Evolutionary conservation across 2,888 invertebrate genomes (phyloP).

Genomic region (Drepanosiphum platanoidis): DNA sequence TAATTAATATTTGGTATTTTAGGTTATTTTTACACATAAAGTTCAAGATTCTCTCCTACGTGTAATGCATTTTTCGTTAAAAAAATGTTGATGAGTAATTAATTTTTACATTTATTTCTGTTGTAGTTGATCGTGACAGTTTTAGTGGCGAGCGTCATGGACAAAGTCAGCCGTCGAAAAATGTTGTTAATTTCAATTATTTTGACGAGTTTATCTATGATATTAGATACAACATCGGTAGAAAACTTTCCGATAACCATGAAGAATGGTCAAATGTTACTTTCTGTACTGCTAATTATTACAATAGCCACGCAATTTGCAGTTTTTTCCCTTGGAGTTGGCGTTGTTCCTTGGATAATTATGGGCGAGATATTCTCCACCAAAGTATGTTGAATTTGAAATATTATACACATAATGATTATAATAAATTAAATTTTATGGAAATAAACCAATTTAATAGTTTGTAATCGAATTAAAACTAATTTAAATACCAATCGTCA

Average conservation of each 20-base stretch:
- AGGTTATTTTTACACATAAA: no score
- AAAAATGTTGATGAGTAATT: no score
- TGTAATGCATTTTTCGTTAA: no score
- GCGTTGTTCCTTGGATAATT: neutral
- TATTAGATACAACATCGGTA: neutral
- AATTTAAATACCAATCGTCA: no score
- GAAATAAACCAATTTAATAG: neutral
- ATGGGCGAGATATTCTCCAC: neutral
- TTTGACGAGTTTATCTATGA: conserved; percentile 78
- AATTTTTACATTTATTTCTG: no score
- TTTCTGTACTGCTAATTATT: neutral
- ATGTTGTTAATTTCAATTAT: conserved; percentile 80
- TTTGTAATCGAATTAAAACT: no score
- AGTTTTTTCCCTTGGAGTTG: neutral
- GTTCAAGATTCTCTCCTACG: no score
- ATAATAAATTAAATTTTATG: no score
- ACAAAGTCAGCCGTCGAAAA: conserved; percentile 82
- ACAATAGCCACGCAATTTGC: neutral
- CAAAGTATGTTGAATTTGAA: neutral
- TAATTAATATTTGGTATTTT: no score
- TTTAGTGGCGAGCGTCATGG: conserved; percentile 75
- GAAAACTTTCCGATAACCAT: neutral
- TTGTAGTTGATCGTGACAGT: conserved; percentile 72
- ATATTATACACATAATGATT: no score
- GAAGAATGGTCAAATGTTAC: neutral